These are phyloP conservation scores for Diplodus sargus DNA, from an alignment of 2,797 vertebrate genomes.

Conservation along the genomic window DNA sequence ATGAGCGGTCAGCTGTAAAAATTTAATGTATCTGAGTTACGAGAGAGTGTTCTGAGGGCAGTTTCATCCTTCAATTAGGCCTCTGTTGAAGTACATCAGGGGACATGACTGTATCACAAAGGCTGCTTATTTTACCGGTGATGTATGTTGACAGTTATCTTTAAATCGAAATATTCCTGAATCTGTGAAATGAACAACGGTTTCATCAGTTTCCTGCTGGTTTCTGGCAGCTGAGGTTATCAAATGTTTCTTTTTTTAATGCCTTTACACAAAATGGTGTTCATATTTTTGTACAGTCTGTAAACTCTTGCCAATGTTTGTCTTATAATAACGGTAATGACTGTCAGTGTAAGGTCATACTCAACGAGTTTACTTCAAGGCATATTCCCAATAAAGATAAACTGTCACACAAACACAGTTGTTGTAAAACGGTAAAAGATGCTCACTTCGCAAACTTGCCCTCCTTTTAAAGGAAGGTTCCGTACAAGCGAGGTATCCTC, in stretches of 20 bases:
- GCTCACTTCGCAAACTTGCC: slow-evolving; percentile 86
- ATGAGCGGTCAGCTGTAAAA: slow-evolving; percentile 1
- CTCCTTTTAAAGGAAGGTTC: slow-evolving; percentile 83
- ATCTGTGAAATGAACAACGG: background rate
- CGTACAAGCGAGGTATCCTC: too few species aligned
- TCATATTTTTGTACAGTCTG: background rate
- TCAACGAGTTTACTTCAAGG: background rate
- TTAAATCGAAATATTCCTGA: slow-evolving; percentile 9
- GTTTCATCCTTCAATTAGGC: background rate
- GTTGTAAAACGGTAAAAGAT: slow-evolving; percentile 61
- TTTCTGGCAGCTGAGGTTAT: slow-evolving; percentile 51
- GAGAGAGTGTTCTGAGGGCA: background rate
- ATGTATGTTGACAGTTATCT: background rate
- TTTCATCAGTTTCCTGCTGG: slow-evolving; percentile 25
- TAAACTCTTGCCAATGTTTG: background rate
- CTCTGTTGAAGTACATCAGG: slow-evolving; percentile 17
- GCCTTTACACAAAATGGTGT: background rate
- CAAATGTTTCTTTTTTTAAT: slow-evolving; percentile 12
- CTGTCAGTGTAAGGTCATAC: background rate
- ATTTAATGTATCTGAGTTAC: background rate
- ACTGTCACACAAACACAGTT: fast-evolving
- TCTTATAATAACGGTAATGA: background rate
- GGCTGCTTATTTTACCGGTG: slow-evolving; percentile 17
- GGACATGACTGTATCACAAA: slow-evolving; percentile 1
- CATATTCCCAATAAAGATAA: background rate